These are phyloP conservation scores for Lepidurus couesii DNA, from an alignment of 1,140 invertebrate genomes.

Conservation along the genomic window DNA sequence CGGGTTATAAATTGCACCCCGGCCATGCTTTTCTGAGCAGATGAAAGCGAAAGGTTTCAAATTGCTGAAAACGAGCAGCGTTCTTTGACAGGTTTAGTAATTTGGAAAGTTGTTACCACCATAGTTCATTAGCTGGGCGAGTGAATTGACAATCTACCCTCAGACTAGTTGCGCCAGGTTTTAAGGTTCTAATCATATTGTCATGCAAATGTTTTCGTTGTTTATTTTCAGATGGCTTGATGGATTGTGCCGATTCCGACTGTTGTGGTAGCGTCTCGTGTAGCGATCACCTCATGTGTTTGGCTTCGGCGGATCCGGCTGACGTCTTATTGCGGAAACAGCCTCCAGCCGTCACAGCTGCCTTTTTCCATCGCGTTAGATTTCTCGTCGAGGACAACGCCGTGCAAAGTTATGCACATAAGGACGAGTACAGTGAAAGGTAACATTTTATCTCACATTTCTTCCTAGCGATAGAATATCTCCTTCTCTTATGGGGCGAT, in stretches of 20 bases:
- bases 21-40: too few species aligned
- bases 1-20: too few species aligned
- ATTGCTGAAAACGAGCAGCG: too few species aligned
- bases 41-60: too few species aligned
- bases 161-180: too few species aligned
- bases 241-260: constrained; percentile 96
- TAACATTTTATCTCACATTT: constrained; percentile 53
- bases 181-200: too few species aligned
- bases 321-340: constrained; percentile 92
- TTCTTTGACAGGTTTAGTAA: too few species aligned
- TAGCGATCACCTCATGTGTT: constrained; percentile 83
- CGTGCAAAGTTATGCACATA: constrained; percentile 94
- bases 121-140: too few species aligned
- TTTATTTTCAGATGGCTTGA: constrained; percentile 76
- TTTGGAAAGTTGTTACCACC: too few species aligned
- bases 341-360: constrained; percentile 88
- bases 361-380: constrained; percentile 95
- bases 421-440: constrained; percentile 97
- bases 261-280: constrained; percentile 76
- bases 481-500: neutral
- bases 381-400: constrained; percentile 98
- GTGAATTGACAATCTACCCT: too few species aligned
- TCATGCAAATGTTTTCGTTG: too few species aligned
- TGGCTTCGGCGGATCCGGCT: constrained; percentile 88
- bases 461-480: neutral